Evolutionary conservation across 2,797 vertebrate species (phyloP), one percentile per base, ranked within the genome.

Genomic region (Ctenochaetus hawaiiensis): DNA sequence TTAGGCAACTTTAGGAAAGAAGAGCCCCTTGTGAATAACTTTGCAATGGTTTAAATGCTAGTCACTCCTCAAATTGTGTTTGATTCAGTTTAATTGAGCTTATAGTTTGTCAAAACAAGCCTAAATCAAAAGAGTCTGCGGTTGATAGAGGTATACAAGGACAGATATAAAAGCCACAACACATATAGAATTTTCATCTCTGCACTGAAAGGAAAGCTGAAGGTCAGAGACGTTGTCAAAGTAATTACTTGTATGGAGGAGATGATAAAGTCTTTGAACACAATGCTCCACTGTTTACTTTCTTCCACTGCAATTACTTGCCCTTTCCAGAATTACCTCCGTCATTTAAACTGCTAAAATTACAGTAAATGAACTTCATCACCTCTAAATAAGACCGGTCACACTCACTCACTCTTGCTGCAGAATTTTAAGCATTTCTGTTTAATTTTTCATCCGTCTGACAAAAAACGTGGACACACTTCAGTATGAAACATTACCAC

Each of bases 391-490:
- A 62, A 5, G 14, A 39, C 2, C 1, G 8, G 44, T 39, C 37
- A 0, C 8, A 22, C 7, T 18, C 17, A 56, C 65, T 45, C 13
- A 30, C 12, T 71, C 20, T 22, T 39, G 22, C 30, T 56, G 66
- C 53, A 64, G 30, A 54, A 53, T 69, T 62, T 62, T 49, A 9
- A 43, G 37, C 14, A 0, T 18, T 53, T 2, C 65, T 59, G 14
- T 59, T 67, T 47, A 43, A 72, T 71, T 65, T 72, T 70, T 77
- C 47, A 66, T 58, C 8, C 41, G 14, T 72, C n/a, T 63, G 62
- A 59, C 1, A 30, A 0, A 69, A 14, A 48, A 22, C 60, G 16
- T 6, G 20, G 57, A 69, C 53, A 16, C 16, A 13, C 30, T 64
- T 74, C 11, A 67, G 6, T 11, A 59, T 60, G 61, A 71, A 68